Base-by-base conservation (phyloP, 2,113 vertebrate genomes). In the Melanocharis versteri region DNA sequence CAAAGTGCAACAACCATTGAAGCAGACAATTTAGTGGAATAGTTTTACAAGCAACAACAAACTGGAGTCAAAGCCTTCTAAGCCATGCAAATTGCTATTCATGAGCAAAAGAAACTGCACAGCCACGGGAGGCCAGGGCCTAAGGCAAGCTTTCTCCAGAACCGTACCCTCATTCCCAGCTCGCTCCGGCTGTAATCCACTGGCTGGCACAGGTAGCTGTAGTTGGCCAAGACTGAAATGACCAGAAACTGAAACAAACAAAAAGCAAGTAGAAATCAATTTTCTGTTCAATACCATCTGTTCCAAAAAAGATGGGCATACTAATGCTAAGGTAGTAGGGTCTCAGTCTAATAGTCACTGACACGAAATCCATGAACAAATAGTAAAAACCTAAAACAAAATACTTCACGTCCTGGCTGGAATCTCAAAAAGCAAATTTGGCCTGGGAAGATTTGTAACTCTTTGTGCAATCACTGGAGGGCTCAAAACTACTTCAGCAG, bases 151-250 rank as follows among this genome's bases (percentile, higher is more conserved):
- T 78, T 85, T 80, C 24, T 44, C 28, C 28, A 44, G 56, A 76
- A 56, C 53, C 69, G 84, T 94, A 97, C 98, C 97, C 97, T 97
- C 77, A 96, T 93, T 81, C 97, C 94, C 79, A 97, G 95, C 47
- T 97, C 92, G 27, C 94, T 98, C 88, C 0, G 15, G 51, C 95
- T 98, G 96, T 98, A 97, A 91, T 97, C 98, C 39, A 97, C 97
- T 5, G 97, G 97, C 91, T 98, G 97, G 72, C 98, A 98, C 70
- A 98, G 93, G 58, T 97, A 98, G 94, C 98, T 98, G 95, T 98
- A 98, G 91, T 94, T 96, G 23, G 91, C 98, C 71, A 97, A 96
- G 79, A 98, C 47, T n/a, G 84, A 98, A 33, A 98, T 97, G 69
- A 96, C 91, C 87, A 97, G 89, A 90, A 99, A 98, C 98, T 98